phyloP scores from a whole-genome alignment of 2,797 vertebrate genomes.

The Microhierax caerulescens region DNA sequence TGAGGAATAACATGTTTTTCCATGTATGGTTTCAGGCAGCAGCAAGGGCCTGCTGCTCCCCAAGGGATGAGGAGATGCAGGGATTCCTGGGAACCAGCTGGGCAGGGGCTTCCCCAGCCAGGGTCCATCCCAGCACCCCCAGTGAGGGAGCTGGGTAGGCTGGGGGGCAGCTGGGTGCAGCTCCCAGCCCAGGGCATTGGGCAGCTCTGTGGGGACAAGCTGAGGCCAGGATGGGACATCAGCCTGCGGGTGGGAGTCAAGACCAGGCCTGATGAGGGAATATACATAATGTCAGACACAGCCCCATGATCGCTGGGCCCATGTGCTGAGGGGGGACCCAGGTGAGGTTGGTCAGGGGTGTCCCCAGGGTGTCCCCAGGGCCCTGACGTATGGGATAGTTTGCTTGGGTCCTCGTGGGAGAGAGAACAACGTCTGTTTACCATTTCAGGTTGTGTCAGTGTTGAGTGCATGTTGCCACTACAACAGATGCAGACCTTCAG shows the following conservation, averaged over 20 bases:
- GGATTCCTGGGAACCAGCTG: rapidly evolving
- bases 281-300: neutral
- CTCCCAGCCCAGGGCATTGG: rapidly evolving
- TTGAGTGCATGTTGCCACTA: neutral
- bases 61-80: neutral
- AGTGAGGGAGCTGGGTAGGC: neutral
- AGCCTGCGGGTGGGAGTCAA: neutral
- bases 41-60: neutral
- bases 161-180: neutral
- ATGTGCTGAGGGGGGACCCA: neutral
- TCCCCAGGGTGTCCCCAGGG: neutral
- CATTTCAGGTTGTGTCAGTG: neutral
- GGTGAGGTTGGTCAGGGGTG: neutral
- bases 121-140: neutral
- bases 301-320: rapidly evolving
- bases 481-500: neutral
- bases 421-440: neutral
- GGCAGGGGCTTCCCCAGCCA: neutral
- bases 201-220: neutral
- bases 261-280: neutral
- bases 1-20: neutral
- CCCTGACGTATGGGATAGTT: neutral
- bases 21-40: rapidly evolving
- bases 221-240: neutral
- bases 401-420: neutral